These are phyloP conservation scores for Cremastobaeus sp. DNA, from an alignment of 2,888 invertebrate species.

Conservation along the genomic window DNA sequence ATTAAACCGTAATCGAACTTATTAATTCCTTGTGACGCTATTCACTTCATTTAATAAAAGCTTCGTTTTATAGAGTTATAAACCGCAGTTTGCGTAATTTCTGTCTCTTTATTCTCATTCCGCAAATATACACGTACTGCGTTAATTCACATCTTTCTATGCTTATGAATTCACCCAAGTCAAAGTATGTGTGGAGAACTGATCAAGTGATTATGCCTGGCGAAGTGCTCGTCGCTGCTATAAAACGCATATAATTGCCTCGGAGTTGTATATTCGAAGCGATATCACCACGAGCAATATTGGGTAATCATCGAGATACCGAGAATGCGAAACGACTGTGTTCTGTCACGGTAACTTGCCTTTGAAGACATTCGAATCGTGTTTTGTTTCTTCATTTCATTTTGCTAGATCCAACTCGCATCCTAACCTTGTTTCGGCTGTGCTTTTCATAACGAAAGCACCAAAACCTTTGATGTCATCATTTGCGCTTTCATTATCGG, in stretches of 20 bases:
- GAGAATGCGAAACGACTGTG: slow-evolving; percentile 55
- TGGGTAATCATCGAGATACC: slow-evolving; percentile 59
- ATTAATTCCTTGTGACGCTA: slow-evolving; percentile 32
- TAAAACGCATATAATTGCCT: slow-evolving; percentile 74
- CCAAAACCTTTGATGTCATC: too few relatives aligned
- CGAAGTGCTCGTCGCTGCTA: slow-evolving; percentile 64
- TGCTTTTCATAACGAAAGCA: too few relatives aligned
- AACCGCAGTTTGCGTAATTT: slow-evolving; percentile 42
- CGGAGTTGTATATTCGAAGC: slow-evolving; percentile 60
- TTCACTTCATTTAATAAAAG: slow-evolving; percentile 13
- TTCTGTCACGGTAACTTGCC: slow-evolving; percentile 53
- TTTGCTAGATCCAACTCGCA: slow-evolving; percentile 11
- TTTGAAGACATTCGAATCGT: slow-evolving; percentile 51
- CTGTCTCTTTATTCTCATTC: slow-evolving; percentile 46
- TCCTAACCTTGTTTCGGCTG: slow-evolving; percentile 25
- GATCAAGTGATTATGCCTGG: slow-evolving; percentile 66
- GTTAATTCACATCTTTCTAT: slow-evolving; percentile 32
- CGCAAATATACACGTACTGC: slow-evolving; percentile 13
- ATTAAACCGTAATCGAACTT: slow-evolving; percentile 28
- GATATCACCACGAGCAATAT: slow-evolving; percentile 58
- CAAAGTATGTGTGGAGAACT: slow-evolving; percentile 57
- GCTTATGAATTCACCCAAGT: slow-evolving; percentile 42
- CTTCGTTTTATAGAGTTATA: slow-evolving; percentile 43
- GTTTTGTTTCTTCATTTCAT: slow-evolving; percentile 39
- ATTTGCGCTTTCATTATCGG: too few relatives aligned